Percentiles rank a stretch among this genome's conserved stretches.
Conservation (phyloP, 2,888 invertebrate species). For the Bombyx huttoni region DNA sequence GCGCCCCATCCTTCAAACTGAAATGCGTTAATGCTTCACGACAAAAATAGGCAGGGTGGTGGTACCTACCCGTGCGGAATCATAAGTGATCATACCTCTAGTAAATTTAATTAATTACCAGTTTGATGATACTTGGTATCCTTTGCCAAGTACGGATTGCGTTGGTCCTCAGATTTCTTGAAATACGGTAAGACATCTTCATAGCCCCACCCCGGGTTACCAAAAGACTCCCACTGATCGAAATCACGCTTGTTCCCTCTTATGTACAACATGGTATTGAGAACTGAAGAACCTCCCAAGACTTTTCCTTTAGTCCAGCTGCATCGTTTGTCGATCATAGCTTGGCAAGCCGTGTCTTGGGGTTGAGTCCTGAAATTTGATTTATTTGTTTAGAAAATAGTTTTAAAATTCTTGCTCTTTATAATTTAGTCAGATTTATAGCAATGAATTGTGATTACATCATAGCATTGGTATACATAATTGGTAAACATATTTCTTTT, state of each 20-base stretch:
- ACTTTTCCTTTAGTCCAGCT: slow-evolving; percentile 93
- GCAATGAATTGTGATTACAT: too few species aligned
- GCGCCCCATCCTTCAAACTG: too few species aligned
- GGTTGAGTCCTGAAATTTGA: slow-evolving; percentile 80
- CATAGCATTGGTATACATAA: too few species aligned
- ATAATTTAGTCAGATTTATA: too few species aligned
- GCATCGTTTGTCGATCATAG: slow-evolving; percentile 87
- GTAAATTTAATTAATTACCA: slow-evolving; percentile 74
- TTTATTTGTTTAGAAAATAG: too few species aligned
- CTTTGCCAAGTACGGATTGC: slow-evolving; percentile 88
- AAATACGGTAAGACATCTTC: slow-evolving; percentile 87
- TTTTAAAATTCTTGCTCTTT: too few species aligned
- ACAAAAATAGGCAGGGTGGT: too few species aligned
- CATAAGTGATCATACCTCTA: too few species aligned
- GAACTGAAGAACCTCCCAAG: slow-evolving; percentile 87
- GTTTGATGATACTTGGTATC: slow-evolving; percentile 79
- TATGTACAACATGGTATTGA: slow-evolving; percentile 93
- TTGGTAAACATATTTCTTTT: too few species aligned
- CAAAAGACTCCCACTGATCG: slow-evolving; percentile 88
- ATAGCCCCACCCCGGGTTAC: slow-evolving; percentile 91
- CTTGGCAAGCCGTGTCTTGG: slow-evolving; percentile 86
- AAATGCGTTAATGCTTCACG: too few species aligned
- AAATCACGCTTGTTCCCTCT: slow-evolving; percentile 90
- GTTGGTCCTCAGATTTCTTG: slow-evolving; percentile 88
- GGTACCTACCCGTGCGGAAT: too few species aligned